phyloP scores from a whole-genome alignment of 1,140 invertebrate genomes.

The Anastatus disparis region DNA sequence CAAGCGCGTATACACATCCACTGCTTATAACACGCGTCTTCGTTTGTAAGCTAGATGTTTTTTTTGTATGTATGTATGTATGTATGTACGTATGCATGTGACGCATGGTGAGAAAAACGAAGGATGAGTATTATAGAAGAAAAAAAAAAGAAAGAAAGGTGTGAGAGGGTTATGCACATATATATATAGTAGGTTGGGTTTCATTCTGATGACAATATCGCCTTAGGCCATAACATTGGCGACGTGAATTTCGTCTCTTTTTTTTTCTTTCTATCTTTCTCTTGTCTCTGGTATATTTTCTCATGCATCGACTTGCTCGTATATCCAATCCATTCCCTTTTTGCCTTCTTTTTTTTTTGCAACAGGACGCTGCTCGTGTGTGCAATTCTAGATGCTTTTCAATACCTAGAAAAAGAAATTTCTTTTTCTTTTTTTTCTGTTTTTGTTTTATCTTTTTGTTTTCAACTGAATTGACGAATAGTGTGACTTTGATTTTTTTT shows the following conservation, averaged over 20 bases:
- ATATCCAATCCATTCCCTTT: conserved; percentile 31
- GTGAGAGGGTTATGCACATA: background rate
- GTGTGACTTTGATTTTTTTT: too few relatives aligned
- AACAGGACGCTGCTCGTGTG: too few relatives aligned
- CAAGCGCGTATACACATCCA: conserved; percentile 40
- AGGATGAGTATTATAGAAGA: background rate
- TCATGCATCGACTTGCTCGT: conserved; percentile 12
- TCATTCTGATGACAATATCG: conserved; percentile 64
- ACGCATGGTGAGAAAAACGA: conserved; percentile 35
- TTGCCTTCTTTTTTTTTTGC: too few relatives aligned
- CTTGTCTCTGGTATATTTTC: background rate
- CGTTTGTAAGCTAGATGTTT: too few relatives aligned
- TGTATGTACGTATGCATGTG: conserved; percentile 33
- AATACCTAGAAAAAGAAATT: background rate
- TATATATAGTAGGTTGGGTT: conserved; percentile 46
- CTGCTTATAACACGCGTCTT: background rate
- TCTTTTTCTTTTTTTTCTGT: background rate
- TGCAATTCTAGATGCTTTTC: conserved; percentile 7
- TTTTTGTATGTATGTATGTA: conserved; percentile 7
- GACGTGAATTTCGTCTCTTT: conserved; percentile 49
- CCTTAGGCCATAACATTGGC: conserved; percentile 57
- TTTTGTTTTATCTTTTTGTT: too few relatives aligned
- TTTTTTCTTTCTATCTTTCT: background rate
- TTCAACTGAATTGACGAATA: too few relatives aligned
- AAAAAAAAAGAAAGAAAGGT: background rate